Evolutionary conservation across 1,140 invertebrate species (phyloP), one percentile per base, ranked within the genome.

Genomic region (Drosophila triauraria): DNA sequence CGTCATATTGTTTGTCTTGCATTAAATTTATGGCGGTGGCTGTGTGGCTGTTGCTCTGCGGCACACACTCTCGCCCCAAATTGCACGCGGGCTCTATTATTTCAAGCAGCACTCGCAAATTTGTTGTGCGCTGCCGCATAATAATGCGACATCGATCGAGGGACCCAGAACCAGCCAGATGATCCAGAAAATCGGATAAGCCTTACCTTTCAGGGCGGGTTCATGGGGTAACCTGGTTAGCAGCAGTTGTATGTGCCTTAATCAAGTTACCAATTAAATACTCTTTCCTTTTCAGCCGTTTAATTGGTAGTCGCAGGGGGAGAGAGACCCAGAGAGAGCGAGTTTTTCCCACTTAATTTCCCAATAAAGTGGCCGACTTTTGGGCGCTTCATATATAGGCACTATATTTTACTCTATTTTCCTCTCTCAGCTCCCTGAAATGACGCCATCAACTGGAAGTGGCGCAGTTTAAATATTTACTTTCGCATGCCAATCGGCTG

Each of bases 391-490:
- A 30, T 57, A 30, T 60, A 58, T 59, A 51, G 9, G 20, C 46
- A 20, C 20, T 30, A 30, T 30, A 7, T 57, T 30, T 30, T 42
- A 20, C 43, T 32, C 43, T 38, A 47, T 47, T 42, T 46, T 48
- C 8, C 9, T 59, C 20, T 35, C 25, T 42, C 32, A 1, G 20
- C 20, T 27, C 46, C 8, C 17, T 25, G 50, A 47, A 48, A 59
- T 87, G 82, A 88, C 84, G 84, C 82, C 84, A 87, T 78, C 77
- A 84, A 68, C 46, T 78, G 68, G 72, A 88, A 80, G 77, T 88
- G 84, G 77, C 74, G 58, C 75, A 78, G 72, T 83, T 80, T 90
- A 88, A 88, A 88, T 90, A 84, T 88, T 88, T 88, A 87, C 88
- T 80, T 38, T 61, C 51, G 62, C 64, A 80, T 83, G 23, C 71